Evolutionary conservation across 2,888 invertebrate species (phyloP).

Genomic region (Sipha maydis): DNA sequence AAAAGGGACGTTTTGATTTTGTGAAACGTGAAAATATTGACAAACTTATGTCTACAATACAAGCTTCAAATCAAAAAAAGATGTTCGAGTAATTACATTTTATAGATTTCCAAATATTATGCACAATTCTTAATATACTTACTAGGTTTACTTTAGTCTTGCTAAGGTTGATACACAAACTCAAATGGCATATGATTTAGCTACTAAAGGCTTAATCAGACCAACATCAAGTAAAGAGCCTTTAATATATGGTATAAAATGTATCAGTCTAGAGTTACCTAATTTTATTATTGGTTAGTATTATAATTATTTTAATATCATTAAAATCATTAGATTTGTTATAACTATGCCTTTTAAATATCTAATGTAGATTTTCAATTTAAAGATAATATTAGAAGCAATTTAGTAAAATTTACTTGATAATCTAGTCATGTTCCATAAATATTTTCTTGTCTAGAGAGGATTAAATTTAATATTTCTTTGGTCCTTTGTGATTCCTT

Average conservation of each 20-base stretch:
- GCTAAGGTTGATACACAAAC: conserved; percentile 85
- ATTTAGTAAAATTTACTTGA: too few relatives aligned
- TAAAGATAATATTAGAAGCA: too few relatives aligned
- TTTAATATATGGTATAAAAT: conserved; percentile 85
- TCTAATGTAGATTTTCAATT: too few relatives aligned
- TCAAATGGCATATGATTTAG: conserved; percentile 90
- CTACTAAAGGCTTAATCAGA: conserved; percentile 82
- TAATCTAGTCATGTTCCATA: neutral
- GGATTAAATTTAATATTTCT: too few relatives aligned
- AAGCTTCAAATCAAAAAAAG: conserved; percentile 85
- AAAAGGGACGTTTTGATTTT: conserved; percentile 77
- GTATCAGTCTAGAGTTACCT: conserved; percentile 83
- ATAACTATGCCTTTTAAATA: too few relatives aligned
- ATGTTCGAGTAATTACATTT: conserved; percentile 78
- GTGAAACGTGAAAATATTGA: conserved; percentile 79
- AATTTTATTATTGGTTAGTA: conserved; percentile 82
- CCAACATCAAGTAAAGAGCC: conserved; percentile 78
- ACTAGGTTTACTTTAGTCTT: conserved; percentile 69
- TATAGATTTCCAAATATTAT: neutral
- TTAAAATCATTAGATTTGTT: neutral
- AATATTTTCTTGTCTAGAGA: neutral
- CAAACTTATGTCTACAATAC: conserved; percentile 79
- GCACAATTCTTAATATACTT: neutral
- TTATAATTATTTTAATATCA: neutral
- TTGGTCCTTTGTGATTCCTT: too few relatives aligned